Evolutionary conservation across 2,797 vertebrate genomes (phyloP).

Genomic region (Enteromius mattozi): DNA sequence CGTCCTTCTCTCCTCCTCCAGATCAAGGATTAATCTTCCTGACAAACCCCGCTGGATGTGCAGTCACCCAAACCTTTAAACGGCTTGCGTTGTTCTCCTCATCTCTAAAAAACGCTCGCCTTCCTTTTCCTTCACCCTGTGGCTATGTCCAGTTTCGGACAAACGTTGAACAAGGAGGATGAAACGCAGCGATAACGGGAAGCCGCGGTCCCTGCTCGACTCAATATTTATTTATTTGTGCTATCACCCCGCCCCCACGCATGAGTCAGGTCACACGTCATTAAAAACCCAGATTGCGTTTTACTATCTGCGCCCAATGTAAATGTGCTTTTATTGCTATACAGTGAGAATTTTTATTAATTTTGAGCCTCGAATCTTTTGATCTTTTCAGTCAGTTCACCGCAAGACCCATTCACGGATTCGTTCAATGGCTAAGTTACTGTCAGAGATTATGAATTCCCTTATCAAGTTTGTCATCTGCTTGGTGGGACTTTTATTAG

Average conservation of each 20-base stretch:
- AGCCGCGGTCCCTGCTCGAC: conserved; percentile 58
- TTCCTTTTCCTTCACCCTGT: conserved; percentile 54
- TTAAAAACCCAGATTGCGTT: conserved; percentile 67
- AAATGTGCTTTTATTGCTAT: conserved; percentile 2
- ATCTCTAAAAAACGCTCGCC: conserved; percentile 54
- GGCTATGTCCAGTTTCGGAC: conserved; percentile 52
- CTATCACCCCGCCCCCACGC: conserved; percentile 64
- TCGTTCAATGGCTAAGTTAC: background rate
- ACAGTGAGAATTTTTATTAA: background rate
- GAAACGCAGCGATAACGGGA: conserved; percentile 55
- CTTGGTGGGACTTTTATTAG: background rate
- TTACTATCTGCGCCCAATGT: conserved; percentile 10
- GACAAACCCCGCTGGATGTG: conserved; percentile 43
- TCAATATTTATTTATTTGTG: conserved; percentile 71
- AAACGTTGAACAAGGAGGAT: conserved; percentile 56
- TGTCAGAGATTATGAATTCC: background rate
- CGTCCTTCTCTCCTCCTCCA: conserved; percentile 67
- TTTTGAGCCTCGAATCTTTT: background rate
- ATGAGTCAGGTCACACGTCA: conserved; percentile 81
- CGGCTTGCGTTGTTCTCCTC: conserved; percentile 61
- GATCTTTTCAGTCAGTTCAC: background rate
- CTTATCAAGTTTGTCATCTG: background rate
- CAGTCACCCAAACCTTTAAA: conserved; percentile 54
- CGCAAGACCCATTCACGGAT: background rate
- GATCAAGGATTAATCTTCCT: conserved; percentile 75